Base-by-base conservation (phyloP, 2,797 vertebrate species). In the Argentina silus region DNA sequence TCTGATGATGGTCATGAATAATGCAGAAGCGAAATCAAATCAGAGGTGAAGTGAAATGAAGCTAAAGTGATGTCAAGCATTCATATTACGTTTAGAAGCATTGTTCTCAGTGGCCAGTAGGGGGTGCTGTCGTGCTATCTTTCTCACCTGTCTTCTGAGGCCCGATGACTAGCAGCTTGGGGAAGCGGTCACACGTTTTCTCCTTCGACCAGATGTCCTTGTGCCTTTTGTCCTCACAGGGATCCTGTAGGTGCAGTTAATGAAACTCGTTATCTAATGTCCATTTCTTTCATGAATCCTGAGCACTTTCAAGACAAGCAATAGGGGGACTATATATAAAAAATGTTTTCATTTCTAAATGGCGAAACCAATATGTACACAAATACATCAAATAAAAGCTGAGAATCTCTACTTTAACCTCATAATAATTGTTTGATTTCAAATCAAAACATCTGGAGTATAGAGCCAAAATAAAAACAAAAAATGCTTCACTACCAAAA, bases 141-240 rank as follows among this genome's bases (percentile, higher is more conserved):
- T 86, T 91, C 87, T 96, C 87, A 97, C 98, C 98, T 88, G 98
- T 99, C 91, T 99, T 99, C 89, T 99, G 98, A 85, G 98, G 98
- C 27, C 98, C 98, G 0, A 99, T 97, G 90, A 99, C 96, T 5
- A 99, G 96, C 74, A 99, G 95, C 90, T 98, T 99, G 57, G 98
- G 98, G 88, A 99, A 98, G 70, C 97, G 95, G 84, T 99, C 97
- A 87, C 98, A 99, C 2, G 97, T 99, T 93, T 99, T 99, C 91
- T 99, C 98, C 91, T 99, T 99, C 74, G 97, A 99, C 98, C 98
- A 99, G 88, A 99, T 99, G 90, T 99, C 98, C 92, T 99, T 99
- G 93, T 99, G 98, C 47, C 98, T 94, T 90, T 99, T 99, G 93
- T 99, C 98, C 89, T 99, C 97, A 62, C 98, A 99, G 71, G 98